Evolutionary conservation across 2,797 vertebrate species (phyloP).

Genomic region (Falco peregrinus): DNA sequence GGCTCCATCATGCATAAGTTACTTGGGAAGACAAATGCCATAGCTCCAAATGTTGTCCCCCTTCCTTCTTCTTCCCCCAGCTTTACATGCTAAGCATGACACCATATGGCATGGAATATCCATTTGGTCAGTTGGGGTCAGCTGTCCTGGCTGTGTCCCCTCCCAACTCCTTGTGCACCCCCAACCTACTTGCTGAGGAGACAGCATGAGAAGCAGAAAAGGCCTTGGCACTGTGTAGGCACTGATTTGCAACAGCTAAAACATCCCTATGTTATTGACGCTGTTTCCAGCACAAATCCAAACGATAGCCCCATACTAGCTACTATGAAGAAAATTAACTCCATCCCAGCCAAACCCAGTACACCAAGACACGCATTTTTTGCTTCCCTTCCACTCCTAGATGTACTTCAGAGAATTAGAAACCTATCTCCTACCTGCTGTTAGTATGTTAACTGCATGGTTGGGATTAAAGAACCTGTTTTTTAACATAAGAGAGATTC

Average conservation of each 20-base stretch:
- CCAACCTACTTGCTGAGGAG: neutral
- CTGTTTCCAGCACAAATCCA: neutral
- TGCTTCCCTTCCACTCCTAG: neutral
- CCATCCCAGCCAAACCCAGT: neutral
- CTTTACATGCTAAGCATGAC: neutral
- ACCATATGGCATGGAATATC: too few species aligned
- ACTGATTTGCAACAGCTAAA: neutral
- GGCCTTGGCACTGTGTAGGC: neutral
- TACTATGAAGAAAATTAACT: neutral
- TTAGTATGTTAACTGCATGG: neutral
- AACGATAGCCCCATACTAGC: neutral
- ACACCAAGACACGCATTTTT: neutral
- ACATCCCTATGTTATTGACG: neutral
- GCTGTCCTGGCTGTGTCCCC: neutral
- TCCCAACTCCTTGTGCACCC: neutral
- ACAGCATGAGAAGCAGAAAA: neutral
- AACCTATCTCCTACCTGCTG: neutral
- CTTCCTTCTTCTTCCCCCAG: neutral
- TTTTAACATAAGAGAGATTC: neutral
- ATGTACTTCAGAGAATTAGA: neutral
- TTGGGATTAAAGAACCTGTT: neutral
- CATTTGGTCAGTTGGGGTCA: neutral
- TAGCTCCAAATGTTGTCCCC: neutral
- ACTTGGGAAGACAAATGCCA: neutral
- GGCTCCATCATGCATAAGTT: neutral